Conservation (phyloP, 2,797 vertebrate genomes). For the Danio albolineatus region DNA sequence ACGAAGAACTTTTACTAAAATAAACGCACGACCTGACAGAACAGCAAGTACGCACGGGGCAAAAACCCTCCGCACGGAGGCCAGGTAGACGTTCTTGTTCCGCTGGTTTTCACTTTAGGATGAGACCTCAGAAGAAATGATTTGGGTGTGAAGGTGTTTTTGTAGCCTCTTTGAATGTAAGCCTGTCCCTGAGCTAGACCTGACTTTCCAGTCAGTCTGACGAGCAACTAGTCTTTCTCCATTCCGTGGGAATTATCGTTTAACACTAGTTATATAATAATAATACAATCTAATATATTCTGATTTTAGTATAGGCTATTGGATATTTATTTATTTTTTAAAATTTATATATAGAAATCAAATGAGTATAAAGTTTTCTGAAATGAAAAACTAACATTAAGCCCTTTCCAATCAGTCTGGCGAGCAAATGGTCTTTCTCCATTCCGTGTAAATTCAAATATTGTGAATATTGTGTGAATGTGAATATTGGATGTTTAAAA, state of each 20-base stretch:
- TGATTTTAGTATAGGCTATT: neutral
- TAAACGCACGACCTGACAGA: too few relatives aligned
- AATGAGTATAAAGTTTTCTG: neutral
- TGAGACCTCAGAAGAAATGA: neutral
- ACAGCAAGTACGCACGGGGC: too few relatives aligned
- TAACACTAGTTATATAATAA: neutral
- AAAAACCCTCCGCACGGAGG: neutral
- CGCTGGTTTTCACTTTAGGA: slow-evolving; percentile 23
- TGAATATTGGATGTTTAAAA: too few relatives aligned
- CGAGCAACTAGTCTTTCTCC: neutral
- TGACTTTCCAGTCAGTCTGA: slow-evolving; percentile 30
- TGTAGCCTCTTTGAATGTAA: neutral
- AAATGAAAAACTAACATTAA: too few relatives aligned
- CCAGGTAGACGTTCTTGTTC: slow-evolving; percentile 32
- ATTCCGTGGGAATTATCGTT: neutral
- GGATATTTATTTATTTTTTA: neutral
- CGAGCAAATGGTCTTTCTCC: too few relatives aligned
- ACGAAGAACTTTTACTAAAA: neutral
- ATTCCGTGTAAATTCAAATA: too few relatives aligned
- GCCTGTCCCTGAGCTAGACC: neutral
- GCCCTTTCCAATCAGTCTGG: too few relatives aligned
- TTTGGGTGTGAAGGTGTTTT: slow-evolving; percentile 23
- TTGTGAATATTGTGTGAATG: too few relatives aligned
- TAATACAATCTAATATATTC: too few relatives aligned
- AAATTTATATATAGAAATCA: neutral